Percentiles rank a stretch among this genome's conserved stretches.
These are phyloP conservation scores for Amblyornis subalaris DNA, from an alignment of 2,113 vertebrate species.

Conservation along the genomic window DNA sequence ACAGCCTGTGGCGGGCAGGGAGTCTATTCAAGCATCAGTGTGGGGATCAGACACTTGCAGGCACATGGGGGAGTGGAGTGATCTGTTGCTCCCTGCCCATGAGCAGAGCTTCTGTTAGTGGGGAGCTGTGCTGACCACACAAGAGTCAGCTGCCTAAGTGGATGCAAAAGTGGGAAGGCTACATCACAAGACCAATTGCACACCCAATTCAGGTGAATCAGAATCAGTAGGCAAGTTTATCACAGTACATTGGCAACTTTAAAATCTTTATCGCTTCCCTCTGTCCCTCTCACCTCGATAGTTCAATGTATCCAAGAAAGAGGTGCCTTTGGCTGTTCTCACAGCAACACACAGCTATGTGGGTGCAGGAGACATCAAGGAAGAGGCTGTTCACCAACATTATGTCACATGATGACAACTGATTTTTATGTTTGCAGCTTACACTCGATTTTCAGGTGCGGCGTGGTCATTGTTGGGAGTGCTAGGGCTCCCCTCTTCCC, in stretches of 20 bases:
- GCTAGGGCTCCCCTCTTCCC: background rate
- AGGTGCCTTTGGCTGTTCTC: background rate
- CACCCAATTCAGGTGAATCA: background rate
- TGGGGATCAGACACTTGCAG: background rate
- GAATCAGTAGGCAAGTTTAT: background rate
- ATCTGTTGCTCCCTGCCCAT: background rate
- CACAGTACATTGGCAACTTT: background rate
- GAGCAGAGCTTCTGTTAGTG: background rate
- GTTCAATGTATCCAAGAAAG: background rate
- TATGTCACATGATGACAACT: background rate
- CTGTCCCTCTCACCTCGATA: background rate
- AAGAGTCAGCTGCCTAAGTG: background rate
- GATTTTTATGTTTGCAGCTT: background rate
- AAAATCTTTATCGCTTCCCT: background rate
- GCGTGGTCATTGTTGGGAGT: rapidly evolving
- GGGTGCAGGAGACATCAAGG: background rate
- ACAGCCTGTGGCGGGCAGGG: background rate
- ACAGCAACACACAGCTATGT: background rate
- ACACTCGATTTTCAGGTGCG: background rate
- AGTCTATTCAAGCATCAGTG: background rate
- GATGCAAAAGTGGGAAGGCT: background rate
- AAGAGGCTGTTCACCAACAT: background rate
- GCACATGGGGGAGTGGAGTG: rapidly evolving
- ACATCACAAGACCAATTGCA: rapidly evolving
- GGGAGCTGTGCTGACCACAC: background rate